Evolutionary conservation across 2,797 vertebrate genomes (phyloP).

Genomic region (Periparus ater): DNA sequence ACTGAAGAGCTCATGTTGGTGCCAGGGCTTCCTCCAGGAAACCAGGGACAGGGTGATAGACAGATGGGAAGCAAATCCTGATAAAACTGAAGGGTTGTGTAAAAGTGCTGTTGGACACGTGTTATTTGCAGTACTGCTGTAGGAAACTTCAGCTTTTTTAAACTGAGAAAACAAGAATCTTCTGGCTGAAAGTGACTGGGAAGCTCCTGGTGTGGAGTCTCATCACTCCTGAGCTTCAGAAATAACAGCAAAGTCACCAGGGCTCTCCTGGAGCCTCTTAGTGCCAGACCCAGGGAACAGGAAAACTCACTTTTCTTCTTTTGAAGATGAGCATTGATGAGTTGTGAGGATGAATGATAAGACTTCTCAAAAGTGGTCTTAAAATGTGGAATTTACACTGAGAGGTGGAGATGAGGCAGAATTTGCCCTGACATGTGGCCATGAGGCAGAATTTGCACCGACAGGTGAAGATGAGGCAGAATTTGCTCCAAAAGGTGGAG

Average conservation of each 20-base stretch:
- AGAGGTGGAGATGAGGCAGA: not conserved
- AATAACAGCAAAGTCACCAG: not conserved
- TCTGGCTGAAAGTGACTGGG: not conserved
- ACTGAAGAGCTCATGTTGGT: not conserved
- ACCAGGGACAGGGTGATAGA: not conserved
- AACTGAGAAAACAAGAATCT: not conserved
- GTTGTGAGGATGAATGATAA: not conserved
- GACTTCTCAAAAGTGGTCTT: fast-evolving
- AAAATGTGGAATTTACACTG: not conserved
- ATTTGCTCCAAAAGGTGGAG: too few relatives aligned
- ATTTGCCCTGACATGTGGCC: fast-evolving
- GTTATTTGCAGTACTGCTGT: not conserved
- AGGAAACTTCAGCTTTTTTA: not conserved
- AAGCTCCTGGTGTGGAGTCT: not conserved
- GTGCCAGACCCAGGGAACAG: fast-evolving
- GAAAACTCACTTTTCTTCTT: not conserved
- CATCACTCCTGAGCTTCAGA: not conserved
- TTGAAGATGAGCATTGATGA: not conserved
- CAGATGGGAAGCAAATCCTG: not conserved
- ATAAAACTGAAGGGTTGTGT: not conserved
- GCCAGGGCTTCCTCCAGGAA: not conserved
- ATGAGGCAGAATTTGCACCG: not conserved
- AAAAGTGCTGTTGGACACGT: not conserved
- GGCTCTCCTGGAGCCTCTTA: not conserved
- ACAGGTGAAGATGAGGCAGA: not conserved